phyloP scores from a whole-genome alignment of 2,888 invertebrate genomes.

The Pomacea canaliculata region DNA sequence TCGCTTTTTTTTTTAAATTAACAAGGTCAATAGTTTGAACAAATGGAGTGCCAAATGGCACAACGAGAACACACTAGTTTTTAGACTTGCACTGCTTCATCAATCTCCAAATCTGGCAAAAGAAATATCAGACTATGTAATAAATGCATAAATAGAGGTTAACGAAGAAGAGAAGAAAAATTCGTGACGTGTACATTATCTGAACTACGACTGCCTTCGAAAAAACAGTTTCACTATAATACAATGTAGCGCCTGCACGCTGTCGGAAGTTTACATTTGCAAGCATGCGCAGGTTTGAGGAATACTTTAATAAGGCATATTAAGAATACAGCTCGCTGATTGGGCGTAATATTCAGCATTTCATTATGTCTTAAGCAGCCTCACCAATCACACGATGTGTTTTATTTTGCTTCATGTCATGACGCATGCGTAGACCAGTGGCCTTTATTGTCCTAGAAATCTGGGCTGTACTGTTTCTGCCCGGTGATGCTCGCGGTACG shows the following conservation, averaged over 20 bases:
- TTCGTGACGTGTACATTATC: no score
- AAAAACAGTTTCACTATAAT: background rate
- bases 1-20: no score
- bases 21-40: no score
- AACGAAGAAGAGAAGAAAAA: no score
- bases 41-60: no score
- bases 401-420: constrained; percentile 30
- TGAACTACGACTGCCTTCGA: no score
- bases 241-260: constrained; percentile 11
- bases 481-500: background rate
- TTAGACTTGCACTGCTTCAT: no score
- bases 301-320: no score
- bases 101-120: no score
- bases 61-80: no score
- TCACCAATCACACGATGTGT: constrained; percentile 43
- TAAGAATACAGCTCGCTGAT: constrained; percentile 28
- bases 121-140: no score
- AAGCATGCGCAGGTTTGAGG: constrained; percentile 37
- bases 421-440: constrained; percentile 45
- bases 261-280: constrained; percentile 45
- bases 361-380: constrained; percentile 10
- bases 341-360: constrained; percentile 31
- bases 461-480: constrained; percentile 2
- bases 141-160: no score
- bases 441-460: constrained; percentile 45